Evolutionary conservation across 1,140 invertebrate species (phyloP).

Genomic region (Samia ricini): DNA sequence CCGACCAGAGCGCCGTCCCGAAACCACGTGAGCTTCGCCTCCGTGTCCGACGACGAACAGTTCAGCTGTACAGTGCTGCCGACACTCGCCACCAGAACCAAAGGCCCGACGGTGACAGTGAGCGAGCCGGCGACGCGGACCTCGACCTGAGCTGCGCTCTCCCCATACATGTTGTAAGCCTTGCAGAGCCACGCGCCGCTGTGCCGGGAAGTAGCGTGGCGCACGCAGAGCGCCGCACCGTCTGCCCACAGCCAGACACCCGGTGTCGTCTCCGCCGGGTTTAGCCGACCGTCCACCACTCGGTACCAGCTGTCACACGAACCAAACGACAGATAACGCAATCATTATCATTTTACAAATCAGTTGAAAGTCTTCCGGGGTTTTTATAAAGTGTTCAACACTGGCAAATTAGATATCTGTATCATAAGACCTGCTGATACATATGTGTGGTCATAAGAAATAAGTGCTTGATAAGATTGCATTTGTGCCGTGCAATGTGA

Average conservation of each 20-base stretch:
- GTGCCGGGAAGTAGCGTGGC: conserved; percentile 18
- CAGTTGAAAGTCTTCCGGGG: too few species aligned
- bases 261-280: conserved; percentile 28
- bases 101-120: conserved; percentile 39
- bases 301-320: conserved; percentile 53
- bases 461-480: too few species aligned
- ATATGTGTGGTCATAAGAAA: too few species aligned
- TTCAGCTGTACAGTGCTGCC: conserved; percentile 55
- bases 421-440: too few species aligned
- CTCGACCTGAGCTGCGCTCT: conserved; percentile 47
- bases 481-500: too few species aligned
- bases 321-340: background rate
- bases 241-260: conserved; percentile 46
- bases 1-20: conserved; percentile 81
- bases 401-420: too few species aligned
- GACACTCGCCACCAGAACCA: conserved; percentile 51
- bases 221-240: conserved; percentile 54
- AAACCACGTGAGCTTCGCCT: conserved; percentile 84
- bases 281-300: conserved; percentile 39
- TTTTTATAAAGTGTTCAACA: background rate
- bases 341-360: too few species aligned
- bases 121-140: conserved; percentile 41
- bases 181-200: conserved; percentile 59
- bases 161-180: conserved; percentile 54
- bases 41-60: conserved; percentile 84